These are phyloP conservation scores for Labeo calbasu DNA, from an alignment of 2,797 vertebrate genomes.

Conservation along the genomic window DNA sequence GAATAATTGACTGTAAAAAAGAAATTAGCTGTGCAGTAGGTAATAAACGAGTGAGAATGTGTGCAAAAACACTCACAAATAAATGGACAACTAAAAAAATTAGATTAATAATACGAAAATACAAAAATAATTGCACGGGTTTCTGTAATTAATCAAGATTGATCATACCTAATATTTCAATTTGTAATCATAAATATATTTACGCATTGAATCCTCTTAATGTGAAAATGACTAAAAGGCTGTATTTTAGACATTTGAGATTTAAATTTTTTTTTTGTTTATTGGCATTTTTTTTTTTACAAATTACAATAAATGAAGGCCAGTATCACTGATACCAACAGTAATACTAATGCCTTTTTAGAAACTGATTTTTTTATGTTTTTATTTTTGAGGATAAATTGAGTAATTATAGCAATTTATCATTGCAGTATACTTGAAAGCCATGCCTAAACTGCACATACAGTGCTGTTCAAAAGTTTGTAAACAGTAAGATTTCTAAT, in stretches of 20 bases:
- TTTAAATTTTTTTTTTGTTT: background rate
- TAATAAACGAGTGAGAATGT: background rate
- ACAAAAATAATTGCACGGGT: too few species aligned
- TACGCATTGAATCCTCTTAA: background rate
- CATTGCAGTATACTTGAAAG: background rate
- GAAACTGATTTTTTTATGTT: too few species aligned
- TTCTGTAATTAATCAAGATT: background rate
- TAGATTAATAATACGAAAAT: too few species aligned
- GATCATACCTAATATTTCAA: background rate
- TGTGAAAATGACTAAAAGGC: background rate
- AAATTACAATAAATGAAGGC: background rate
- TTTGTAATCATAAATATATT: background rate
- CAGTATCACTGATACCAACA: background rate
- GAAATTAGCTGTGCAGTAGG: background rate
- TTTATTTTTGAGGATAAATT: background rate
- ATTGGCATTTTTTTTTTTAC: background rate
- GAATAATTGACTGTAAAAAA: background rate
- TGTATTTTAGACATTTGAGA: background rate
- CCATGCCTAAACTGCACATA: background rate
- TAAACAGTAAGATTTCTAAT: too few species aligned
- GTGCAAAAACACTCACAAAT: background rate
- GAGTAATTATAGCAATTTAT: background rate
- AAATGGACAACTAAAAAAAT: too few species aligned
- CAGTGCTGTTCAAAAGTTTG: too few species aligned
- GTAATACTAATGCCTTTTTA: background rate